Percentiles rank a stretch among this genome's conserved stretches.
These are phyloP conservation scores for Meriones psammophilus DNA, from an alignment of 2,797 vertebrate species.

Conservation along the genomic window DNA sequence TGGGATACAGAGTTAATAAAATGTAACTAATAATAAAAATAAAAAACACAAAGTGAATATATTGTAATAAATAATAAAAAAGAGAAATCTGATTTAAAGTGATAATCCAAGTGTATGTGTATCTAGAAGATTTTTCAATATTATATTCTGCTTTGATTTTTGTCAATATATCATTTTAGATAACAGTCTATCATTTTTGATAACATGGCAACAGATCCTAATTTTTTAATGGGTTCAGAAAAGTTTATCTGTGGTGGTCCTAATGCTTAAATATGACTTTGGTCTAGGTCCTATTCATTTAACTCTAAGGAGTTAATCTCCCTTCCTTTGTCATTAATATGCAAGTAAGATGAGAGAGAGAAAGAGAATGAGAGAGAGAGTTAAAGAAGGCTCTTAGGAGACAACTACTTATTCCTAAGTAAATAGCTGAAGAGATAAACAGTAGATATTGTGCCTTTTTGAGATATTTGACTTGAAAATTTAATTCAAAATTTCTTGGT, in stretches of 20 bases:
- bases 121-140: neutral
- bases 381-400: constrained; percentile 53
- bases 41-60: no score
- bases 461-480: constrained; percentile 75
- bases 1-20: no score
- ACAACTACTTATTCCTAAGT: constrained; percentile 62
- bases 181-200: neutral
- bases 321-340: neutral
- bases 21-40: no score
- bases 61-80: no score
- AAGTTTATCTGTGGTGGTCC: neutral
- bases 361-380: neutral
- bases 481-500: constrained; percentile 71
- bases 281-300: neutral
- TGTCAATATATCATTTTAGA: neutral
- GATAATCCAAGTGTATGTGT: neutral
- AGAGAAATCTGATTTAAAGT: neutral
- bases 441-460: constrained; percentile 58
- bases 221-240: neutral
- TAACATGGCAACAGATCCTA: neutral
- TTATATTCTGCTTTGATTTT: neutral
- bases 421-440: constrained; percentile 60
- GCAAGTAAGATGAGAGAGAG: neutral
- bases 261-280: neutral
- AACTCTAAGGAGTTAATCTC: neutral